Evolutionary conservation across 2,888 invertebrate genomes (phyloP), one percentile per base, ranked within the genome.

Genomic region (Drosophila sordidula): DNA sequence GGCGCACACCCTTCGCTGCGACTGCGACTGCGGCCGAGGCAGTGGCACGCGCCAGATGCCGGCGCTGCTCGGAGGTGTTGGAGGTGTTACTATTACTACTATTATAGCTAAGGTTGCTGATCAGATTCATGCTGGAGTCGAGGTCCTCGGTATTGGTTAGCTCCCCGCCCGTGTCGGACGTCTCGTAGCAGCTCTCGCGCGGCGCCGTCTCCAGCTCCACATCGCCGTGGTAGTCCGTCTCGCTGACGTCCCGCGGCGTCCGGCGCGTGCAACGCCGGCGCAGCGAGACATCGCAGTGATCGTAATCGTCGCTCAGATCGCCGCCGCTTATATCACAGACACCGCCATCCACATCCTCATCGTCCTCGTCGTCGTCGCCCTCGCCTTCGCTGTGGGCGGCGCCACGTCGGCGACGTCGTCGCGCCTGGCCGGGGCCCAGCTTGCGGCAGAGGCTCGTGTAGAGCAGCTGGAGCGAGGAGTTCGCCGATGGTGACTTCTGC

Each of bases 81-180:
- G 92, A 92, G 71, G 89, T 90, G 76, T 91, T 91, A 90, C 91
- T 92, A 89, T 90, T 91, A 91, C 91, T 91, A 89, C 92, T 91
- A 89, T 91, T 91, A 91, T 85, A 91, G 90, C 91, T 92, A 88
- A 92, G 84, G 81, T 91, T 91, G 90, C 91, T 91, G 69, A 90
- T 89, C 65, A 91, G 84, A 82, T 92, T 91, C 85, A 89, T 87
- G 80, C 91, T 91, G 42, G 91, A 91, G 85, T 92, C 91, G 65
- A 89, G 89, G 55, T 91, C 90, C 58, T 87, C 91, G 54, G 90
- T 87, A 54, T 90, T 92, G 70, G 90, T 91, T 29, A 90, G 70
- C 44, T 92, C 91, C 42, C 91, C 92, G 25, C 91, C 91, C 51
- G 92, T 91, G 72, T 91, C 91, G 38, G 91, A 92, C 22, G 92